Conservation (phyloP, 2,113 vertebrate species). For the Pipra filicauda region DNA sequence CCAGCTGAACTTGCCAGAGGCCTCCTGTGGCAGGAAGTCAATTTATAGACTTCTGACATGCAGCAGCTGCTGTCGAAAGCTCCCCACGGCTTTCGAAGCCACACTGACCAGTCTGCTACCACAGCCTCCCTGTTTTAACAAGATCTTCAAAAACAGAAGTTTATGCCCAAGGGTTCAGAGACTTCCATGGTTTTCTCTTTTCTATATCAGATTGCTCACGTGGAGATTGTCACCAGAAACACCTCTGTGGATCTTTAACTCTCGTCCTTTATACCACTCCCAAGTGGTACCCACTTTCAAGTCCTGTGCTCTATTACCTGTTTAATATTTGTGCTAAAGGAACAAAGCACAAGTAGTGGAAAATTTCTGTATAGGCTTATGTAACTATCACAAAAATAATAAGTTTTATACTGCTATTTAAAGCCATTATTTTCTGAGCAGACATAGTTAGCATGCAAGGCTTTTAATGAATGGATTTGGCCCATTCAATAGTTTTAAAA, state of each 20-base stretch:
- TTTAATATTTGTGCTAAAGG: neutral
- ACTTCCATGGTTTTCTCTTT: neutral
- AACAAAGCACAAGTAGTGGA: neutral
- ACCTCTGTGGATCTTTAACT: neutral
- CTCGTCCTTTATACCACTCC: neutral
- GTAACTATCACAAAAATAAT: neutral
- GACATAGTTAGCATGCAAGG: neutral
- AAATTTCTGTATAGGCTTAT: neutral
- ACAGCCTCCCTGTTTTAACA: neutral
- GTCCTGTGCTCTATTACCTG: neutral
- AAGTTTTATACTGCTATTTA: neutral
- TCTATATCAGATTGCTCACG: neutral
- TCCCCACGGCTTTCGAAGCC: neutral
- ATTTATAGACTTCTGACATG: slow-evolving; percentile 27
- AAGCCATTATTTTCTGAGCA: neutral
- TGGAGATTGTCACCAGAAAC: neutral
- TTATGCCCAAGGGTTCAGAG: neutral
- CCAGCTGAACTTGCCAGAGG: neutral
- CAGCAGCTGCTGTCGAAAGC: slow-evolving; percentile 18
- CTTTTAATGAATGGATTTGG: neutral
- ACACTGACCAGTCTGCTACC: neutral
- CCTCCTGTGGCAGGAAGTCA: slow-evolving; percentile 5
- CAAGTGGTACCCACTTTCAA: neutral
- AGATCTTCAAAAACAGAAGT: neutral
- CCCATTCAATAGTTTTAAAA: neutral